Evolutionary conservation across 2,888 invertebrate genomes (phyloP).

Genomic region (Argyresthia albistria): DNA sequence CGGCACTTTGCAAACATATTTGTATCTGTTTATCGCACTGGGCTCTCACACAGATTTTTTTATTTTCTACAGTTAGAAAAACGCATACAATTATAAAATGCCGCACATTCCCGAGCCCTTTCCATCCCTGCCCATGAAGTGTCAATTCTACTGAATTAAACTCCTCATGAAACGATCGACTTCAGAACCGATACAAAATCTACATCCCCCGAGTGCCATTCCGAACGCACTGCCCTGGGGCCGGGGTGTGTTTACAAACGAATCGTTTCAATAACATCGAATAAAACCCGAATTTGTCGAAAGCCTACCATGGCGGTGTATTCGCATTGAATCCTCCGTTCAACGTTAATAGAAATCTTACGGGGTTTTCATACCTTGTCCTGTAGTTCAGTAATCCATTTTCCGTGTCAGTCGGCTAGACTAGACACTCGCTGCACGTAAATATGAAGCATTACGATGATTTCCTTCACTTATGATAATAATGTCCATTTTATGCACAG

Average conservation of each 20-base stretch:
- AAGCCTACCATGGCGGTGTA: neutral
- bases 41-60: too few relatives aligned
- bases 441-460: too few relatives aligned
- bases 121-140: neutral
- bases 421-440: too few relatives aligned
- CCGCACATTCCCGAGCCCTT: neutral
- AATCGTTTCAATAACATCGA: conserved; percentile 8
- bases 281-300: conserved; percentile 9
- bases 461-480: too few relatives aligned
- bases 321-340: neutral
- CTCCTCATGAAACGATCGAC: neutral
- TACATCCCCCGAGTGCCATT: conserved; percentile 3
- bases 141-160: neutral
- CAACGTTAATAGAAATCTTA: too few relatives aligned
- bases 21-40: too few relatives aligned
- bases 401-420: too few relatives aligned
- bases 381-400: too few relatives aligned
- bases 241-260: conserved; percentile 3
- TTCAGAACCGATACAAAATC: neutral
- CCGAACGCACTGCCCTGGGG: neutral
- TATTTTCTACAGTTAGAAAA: neutral
- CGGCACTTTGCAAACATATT: too few relatives aligned
- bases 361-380: too few relatives aligned
- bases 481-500: too few relatives aligned
- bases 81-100: neutral